Evolutionary conservation across 2,888 invertebrate genomes (phyloP), one percentile per base, ranked within the genome.

Genomic region (Chrysotoxum bicinctum): DNA sequence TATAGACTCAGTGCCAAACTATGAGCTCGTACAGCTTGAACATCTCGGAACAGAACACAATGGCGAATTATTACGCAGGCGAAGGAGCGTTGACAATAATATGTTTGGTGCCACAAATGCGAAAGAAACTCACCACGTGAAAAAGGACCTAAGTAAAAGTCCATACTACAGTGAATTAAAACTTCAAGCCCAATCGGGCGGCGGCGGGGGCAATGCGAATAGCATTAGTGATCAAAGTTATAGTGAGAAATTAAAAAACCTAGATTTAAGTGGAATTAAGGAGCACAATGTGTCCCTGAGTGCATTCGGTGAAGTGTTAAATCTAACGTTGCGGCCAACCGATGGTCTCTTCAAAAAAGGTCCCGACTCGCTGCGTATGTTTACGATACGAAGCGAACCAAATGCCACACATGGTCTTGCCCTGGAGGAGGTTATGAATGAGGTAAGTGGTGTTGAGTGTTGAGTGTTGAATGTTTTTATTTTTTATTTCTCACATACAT

Each of bases 321-420:
- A 96, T 90, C 93, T 98, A 89, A 95, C 94, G 88, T 91, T 98
- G 89, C 95, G 94, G 90, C 95, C 94, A 84, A 96, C 96, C 69
- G 94, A 95, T 87, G 96, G 96, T n/a, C 93, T 97, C 83, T 94
- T 97, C 90, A 95, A 95, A 89, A 94, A 95, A 66, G 95, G 96
- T 21, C 90, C 92, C 14, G 90, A 91, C 56, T 89, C 89, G 75
- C 91, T 98, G 90, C 96, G 96, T 90, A 94, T 98, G 93, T 97
- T 96, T 95, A 94, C 94, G 82, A 96, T 96, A 86, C 94, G 95
- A 89, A 95, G 95, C 66, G 96, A 97, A 90, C 94, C 95, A 56
- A 95, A 96, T 76, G 94, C 95, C 87, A 96, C 96, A 74, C 95
- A 96, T 89, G 96, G 96, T 21, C 94, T 97, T 50, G 95, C 96